Evolutionary conservation across 2,113 vertebrate species (phyloP).

Genomic region (Okapia johnstoni): DNA sequence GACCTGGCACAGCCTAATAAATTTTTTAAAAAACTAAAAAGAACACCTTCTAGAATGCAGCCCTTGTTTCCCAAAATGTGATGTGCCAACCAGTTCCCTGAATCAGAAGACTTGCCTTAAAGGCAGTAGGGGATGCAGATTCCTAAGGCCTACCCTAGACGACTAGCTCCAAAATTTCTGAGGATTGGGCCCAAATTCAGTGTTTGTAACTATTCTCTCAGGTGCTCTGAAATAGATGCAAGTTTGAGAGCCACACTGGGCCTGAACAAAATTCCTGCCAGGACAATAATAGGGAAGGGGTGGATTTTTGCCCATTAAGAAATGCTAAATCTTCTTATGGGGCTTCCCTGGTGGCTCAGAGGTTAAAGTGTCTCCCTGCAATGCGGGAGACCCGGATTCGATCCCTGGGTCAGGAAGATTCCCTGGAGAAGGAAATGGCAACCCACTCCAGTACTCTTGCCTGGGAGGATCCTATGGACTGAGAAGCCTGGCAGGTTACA

Average conservation of each 20-base stretch:
- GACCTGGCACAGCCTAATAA: background rate
- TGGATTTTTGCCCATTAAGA: background rate
- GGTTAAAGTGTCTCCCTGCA: no score
- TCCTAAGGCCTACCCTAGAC: background rate
- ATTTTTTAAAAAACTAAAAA: background rate
- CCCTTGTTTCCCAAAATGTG: background rate
- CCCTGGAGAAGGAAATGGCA: no score
- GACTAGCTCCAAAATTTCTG: background rate
- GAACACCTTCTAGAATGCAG: background rate
- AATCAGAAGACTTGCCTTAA: background rate
- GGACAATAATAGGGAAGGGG: background rate
- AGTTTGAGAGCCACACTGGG: background rate
- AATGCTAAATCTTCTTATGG: background rate
- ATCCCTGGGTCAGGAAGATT: no score
- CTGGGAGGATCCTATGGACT: no score
- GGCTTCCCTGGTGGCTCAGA: no score
- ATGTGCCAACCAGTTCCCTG: no score
- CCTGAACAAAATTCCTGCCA: background rate
- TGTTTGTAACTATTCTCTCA: background rate
- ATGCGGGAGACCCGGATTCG: no score
- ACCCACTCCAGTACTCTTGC: no score
- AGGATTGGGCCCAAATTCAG: background rate
- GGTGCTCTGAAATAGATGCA: background rate
- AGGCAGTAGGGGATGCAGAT: background rate
- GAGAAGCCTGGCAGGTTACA: no score